Conservation (phyloP, 1,140 invertebrate genomes). For the Asbolus verrucosus region DNA sequence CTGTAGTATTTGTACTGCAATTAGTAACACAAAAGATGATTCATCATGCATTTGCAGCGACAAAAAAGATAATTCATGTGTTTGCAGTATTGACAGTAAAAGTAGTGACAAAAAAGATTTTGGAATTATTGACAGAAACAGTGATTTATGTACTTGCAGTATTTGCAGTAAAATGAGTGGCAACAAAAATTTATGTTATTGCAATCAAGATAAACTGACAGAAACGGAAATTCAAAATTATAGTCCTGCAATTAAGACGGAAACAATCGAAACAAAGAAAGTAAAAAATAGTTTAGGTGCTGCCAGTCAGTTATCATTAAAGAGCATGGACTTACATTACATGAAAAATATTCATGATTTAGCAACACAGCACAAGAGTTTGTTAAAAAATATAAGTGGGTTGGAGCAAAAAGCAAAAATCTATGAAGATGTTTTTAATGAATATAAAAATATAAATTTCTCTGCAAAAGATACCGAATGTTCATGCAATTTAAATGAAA, state of each 20-base stretch:
- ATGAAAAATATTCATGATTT: constrained; percentile 49
- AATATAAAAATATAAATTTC: constrained; percentile 43
- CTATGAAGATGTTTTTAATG: constrained; percentile 20
- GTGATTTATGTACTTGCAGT: not conserved
- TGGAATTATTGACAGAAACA: too few relatives aligned
- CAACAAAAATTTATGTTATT: too few relatives aligned
- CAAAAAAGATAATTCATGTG: not conserved
- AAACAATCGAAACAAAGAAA: too few relatives aligned
- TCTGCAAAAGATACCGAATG: constrained; percentile 28
- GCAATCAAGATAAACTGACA: too few relatives aligned
- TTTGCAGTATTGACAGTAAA: constrained; percentile 7
- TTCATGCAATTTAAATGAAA: constrained; percentile 10
- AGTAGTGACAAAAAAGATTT: too few relatives aligned
- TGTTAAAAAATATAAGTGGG: constrained; percentile 30
- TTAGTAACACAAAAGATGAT: too few relatives aligned
- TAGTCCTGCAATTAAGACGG: too few relatives aligned
- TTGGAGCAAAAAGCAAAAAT: constrained; percentile 40
- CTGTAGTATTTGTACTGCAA: constrained; percentile 9
- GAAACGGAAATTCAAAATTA: too few relatives aligned
- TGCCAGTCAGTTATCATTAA: constrained; percentile 26
- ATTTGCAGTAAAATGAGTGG: not conserved
- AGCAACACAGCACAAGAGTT: constrained; percentile 37
- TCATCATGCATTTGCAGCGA: not conserved
- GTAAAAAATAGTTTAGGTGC: not conserved
- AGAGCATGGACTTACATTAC: constrained; percentile 42